A percentile compares a stretch with the other conserved stretches of the same genome.
Evolutionary conservation across 2,113 vertebrate species (phyloP).

Genomic region (Seriola aureovittata): DNA sequence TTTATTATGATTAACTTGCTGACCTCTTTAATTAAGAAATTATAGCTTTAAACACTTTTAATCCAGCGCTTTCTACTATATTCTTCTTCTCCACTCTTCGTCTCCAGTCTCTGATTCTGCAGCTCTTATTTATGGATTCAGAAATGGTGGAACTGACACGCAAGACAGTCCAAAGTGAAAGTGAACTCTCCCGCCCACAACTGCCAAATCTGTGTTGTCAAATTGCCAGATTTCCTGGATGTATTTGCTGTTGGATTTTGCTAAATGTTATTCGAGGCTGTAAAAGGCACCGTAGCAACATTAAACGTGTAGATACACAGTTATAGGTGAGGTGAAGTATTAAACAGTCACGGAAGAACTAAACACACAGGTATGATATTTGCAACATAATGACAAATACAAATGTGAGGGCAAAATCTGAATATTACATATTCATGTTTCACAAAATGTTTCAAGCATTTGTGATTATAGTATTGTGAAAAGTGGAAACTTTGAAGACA

Average conservation of each 20-base stretch:
- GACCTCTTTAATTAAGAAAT: neutral
- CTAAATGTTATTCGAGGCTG: slow-evolving; percentile 27
- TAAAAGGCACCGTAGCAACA: neutral
- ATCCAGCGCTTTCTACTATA: neutral
- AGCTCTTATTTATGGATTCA: slow-evolving; percentile 60
- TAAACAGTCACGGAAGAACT: neutral
- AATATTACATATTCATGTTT: neutral
- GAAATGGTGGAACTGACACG: slow-evolving; percentile 36
- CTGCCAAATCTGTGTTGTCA: slow-evolving; percentile 59
- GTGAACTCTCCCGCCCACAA: slow-evolving; percentile 47
- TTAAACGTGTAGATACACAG: slow-evolving; percentile 7
- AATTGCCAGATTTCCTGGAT: slow-evolving; percentile 51
- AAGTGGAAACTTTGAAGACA: too few species aligned
- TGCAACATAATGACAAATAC: neutral
- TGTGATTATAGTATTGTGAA: too few species aligned
- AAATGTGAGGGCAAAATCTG: neutral
- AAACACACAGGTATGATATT: neutral
- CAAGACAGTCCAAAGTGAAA: slow-evolving; percentile 46
- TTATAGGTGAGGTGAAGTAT: neutral
- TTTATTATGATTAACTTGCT: neutral
- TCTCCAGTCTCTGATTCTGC: slow-evolving; percentile 12
- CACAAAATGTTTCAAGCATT: neutral
- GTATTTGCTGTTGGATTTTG: slow-evolving; percentile 40
- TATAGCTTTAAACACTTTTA: neutral
- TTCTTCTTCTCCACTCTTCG: neutral